phyloP scores from a whole-genome alignment of 2,113 vertebrate genomes.

The Myotis davidii region DNA sequence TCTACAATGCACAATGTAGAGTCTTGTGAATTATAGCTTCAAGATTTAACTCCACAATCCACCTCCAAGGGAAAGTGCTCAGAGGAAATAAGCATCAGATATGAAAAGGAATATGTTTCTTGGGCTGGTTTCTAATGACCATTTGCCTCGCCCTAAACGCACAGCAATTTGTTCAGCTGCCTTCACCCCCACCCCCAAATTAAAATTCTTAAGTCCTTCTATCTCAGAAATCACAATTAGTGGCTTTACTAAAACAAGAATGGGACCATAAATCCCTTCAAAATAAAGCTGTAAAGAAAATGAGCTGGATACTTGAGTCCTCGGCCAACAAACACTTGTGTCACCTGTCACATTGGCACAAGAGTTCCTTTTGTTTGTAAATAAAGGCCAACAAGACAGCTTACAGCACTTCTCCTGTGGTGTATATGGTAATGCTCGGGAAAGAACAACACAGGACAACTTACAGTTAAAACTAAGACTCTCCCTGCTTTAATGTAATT shows the following conservation, averaged over 20 bases:
- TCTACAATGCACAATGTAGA: too few relatives aligned
- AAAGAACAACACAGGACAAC: not conserved
- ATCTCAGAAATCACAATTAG: not conserved
- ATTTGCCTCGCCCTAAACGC: not conserved
- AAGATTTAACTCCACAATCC: not conserved
- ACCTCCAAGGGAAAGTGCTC: not conserved
- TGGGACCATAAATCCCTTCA: not conserved
- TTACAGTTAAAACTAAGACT: not conserved
- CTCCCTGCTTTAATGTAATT: not conserved
- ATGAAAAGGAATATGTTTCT: not conserved
- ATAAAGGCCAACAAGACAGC: not conserved
- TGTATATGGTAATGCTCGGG: not conserved
- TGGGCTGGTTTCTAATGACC: not conserved
- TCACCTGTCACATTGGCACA: not conserved
- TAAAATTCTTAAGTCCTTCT: not conserved
- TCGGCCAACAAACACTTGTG: not conserved
- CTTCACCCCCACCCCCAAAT: not conserved
- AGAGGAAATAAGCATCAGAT: not conserved
- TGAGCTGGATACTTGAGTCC: not conserved
- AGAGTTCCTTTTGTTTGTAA: constrained; percentile 29
- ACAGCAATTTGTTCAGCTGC: not conserved
- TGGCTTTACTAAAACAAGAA: not conserved
- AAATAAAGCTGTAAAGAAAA: constrained; percentile 26
- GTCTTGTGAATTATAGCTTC: not conserved
- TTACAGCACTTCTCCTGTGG: not conserved